Base-by-base conservation (phyloP, 2,113 vertebrate species). In the Gadus chalcogrammus region DNA sequence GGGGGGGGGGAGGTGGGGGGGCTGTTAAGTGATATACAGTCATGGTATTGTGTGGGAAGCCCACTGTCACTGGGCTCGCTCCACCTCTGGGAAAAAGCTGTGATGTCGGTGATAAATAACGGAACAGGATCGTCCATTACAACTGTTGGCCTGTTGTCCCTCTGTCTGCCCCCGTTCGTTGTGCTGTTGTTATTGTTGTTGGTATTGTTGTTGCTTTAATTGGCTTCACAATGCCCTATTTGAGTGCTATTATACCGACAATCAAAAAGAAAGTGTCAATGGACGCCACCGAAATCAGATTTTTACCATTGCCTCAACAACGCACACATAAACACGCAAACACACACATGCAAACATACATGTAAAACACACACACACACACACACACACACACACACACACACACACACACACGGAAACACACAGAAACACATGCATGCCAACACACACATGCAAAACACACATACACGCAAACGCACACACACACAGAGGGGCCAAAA, bases 1-100 rank as follows among this genome's bases (percentile, higher is more conserved):
- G 18, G 42, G 7, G 42, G 42, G 42, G 15, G 15, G 18, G n/a
- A 31, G 53, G 16, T 24, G 11, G 18, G 7, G 27, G 52, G 59
- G 61, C 38, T 55, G 65, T 67, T n/a, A 76, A 70, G 63, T 75
- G 68, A 80, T 83, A 69, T 80, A 83, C 81, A 85, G 76, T 77
- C 71, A 73, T 78, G 3, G 65, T 74, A 72, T 73, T 85, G 69
- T 83, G 71, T 17, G 67, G 35, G 12, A 72, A 71, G 75, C 78
- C 73, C 64, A 68, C 69, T 59, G 79, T 74, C 64, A 68, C 69
- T 61, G 52, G 69, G 79, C 68, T 78, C 72, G 78, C 31, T 66
- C 9, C 59, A 15, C 15, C 9, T 16, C 60, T 52, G 58, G 27
- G 65, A 68, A 72, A 61, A 59, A 35, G 78, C 56, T 71, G 48